phyloP scores from a whole-genome alignment of 2,113 vertebrate genomes.

The Girardinichthys multiradiatus region DNA sequence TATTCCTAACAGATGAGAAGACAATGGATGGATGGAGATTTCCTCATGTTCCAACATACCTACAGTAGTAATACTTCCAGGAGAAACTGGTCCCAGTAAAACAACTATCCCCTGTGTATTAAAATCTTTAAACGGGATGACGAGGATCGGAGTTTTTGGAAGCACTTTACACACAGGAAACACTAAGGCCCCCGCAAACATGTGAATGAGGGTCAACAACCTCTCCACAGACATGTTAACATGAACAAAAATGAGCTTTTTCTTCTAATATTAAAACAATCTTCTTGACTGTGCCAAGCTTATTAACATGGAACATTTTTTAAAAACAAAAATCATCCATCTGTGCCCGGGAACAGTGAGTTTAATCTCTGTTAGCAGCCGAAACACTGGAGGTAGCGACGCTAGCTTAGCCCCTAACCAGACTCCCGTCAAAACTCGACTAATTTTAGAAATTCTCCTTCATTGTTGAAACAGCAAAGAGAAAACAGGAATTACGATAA shows the following conservation, averaged over 20 bases:
- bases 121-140: neutral
- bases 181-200: neutral
- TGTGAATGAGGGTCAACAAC: neutral
- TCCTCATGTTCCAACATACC: no score
- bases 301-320: neutral
- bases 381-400: conserved; percentile 1
- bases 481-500: accelerated
- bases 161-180: neutral
- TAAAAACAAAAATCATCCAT: neutral
- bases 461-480: accelerated
- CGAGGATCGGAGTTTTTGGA: neutral
- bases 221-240: neutral
- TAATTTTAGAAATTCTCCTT: neutral
- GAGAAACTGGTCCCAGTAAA: no score
- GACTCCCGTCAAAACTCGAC: conserved; percentile 1
- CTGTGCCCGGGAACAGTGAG: neutral
- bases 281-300: neutral
- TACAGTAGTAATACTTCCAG: no score
- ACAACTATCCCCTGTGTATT: no score
- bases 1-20: no score
- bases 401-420: conserved; percentile 29
- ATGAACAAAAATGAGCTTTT: neutral
- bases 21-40: no score
- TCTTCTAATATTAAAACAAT: neutral
- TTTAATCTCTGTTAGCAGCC: conserved; percentile 36